Evolutionary conservation across 2,113 vertebrate species (phyloP), one percentile per base, ranked within the genome.

Genomic region (Elanoides forficatus): DNA sequence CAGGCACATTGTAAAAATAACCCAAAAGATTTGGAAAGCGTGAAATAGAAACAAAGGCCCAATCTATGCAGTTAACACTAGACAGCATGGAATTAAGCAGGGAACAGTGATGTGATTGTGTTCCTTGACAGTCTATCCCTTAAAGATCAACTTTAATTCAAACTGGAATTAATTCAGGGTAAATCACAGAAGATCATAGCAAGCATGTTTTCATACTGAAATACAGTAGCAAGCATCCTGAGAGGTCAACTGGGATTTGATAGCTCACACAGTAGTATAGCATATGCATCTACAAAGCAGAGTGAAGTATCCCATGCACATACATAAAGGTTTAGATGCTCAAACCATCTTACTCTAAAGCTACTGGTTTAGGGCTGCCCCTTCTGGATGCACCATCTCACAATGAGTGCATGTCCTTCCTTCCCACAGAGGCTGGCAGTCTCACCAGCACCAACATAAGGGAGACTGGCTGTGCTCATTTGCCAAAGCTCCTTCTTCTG

Each of bases 1-100:
- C 13, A 65, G 40, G 12, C 94, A 23, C 70, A 83, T 38, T 50
- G 40, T 22, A 75, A 88, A 82, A 94, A 73, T 50, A 85, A 55
- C 26, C 32, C n/a, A 72, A 71, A 73, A 73, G 3, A 79, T 85
- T 52, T 85, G 14, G n/a, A 52, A 74, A 75, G 38, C 2, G 0
- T 63, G 32, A 88, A 91, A 68, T 5, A 59, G 60, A 94, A 94
- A 67, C 29, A n/a, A 81, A 95, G 43, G 48, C 73, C 60, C 93
- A 85, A 87, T 45, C 85, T 86, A 79, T 72, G 70, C 58, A 72
- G 53, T 67, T 93, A 95, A 88, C 81, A 88, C 47, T 30, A 97
- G 43, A 59, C 52, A 88, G 48, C 71, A 80, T 30, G 71, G 79
- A 90, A 87, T 87, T 85, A 95, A 95, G 66, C 60, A 85, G 26